A percentile compares a stretch with the other conserved stretches of the same genome.
These are phyloP conservation scores for Cygnus buccinator DNA, from an alignment of 2,113 vertebrate species.

Conservation along the genomic window DNA sequence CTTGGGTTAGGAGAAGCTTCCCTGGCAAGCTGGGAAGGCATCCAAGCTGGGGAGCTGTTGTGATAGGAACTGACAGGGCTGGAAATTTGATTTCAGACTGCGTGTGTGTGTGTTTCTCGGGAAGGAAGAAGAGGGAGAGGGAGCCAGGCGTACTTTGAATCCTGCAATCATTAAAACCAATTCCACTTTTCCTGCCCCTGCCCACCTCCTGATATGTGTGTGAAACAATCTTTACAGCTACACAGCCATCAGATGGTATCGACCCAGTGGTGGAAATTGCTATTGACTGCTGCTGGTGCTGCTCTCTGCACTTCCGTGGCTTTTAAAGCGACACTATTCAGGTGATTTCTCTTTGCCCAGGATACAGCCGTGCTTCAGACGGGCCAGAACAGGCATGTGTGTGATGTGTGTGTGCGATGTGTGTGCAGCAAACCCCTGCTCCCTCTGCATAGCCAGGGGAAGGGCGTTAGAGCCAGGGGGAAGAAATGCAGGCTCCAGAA, in stretches of 20 bases:
- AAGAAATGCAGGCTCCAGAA: neutral
- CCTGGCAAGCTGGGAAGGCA: slow-evolving; percentile 61
- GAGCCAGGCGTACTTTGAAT: slow-evolving; percentile 68
- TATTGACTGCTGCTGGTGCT: slow-evolving; percentile 81
- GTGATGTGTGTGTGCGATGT: neutral
- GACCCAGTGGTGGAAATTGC: slow-evolving; percentile 83
- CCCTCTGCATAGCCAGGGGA: neutral
- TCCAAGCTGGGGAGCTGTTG: slow-evolving; percentile 47
- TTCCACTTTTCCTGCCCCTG: slow-evolving; percentile 71
- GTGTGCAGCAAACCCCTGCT: neutral
- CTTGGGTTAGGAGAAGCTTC: slow-evolving; percentile 52
- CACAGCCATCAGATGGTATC: slow-evolving; percentile 79
- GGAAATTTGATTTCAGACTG: slow-evolving; percentile 70
- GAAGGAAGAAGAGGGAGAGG: slow-evolving; percentile 62
- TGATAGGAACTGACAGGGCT: slow-evolving; percentile 64
- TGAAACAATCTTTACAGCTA: slow-evolving; percentile 78
- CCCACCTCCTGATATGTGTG: slow-evolving; percentile 72
- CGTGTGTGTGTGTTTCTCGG: slow-evolving; percentile 65
- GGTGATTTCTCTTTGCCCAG: slow-evolving; percentile 68
- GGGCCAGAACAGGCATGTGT: neutral
- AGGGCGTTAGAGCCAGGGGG: neutral
- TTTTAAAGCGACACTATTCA: slow-evolving; percentile 79
- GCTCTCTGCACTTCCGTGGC: slow-evolving; percentile 68
- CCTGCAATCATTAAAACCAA: slow-evolving; percentile 79
- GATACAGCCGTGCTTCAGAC: slow-evolving; percentile 1